Percentiles rank a stretch among this genome's conserved stretches.
Evolutionary conservation across 2,797 vertebrate species (phyloP).

Genomic region (Lemur catta): DNA sequence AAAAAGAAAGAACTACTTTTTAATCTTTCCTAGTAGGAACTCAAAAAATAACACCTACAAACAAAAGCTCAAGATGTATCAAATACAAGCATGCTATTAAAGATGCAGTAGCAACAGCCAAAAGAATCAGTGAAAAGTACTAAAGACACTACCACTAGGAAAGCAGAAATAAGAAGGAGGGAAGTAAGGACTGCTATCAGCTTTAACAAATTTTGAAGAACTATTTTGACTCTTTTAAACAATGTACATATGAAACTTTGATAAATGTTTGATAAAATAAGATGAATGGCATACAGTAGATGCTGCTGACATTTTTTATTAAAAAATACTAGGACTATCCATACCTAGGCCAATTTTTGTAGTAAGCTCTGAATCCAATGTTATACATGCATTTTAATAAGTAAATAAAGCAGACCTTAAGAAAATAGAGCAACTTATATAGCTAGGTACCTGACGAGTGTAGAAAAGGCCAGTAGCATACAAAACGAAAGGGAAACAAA

Average conservation of each 20-base stretch:
- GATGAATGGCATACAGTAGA: background rate
- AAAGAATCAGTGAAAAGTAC: background rate
- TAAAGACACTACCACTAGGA: background rate
- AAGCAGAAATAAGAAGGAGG: background rate
- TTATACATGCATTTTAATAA: background rate
- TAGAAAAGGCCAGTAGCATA: slow-evolving; percentile 97
- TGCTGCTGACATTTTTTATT: background rate
- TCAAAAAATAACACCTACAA: slow-evolving; percentile 7
- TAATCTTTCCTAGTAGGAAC: background rate
- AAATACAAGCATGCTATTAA: background rate
- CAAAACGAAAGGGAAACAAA: slow-evolving; percentile 98
- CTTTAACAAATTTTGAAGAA: background rate
- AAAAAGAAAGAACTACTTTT: background rate
- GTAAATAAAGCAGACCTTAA: background rate
- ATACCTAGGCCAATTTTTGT: background rate
- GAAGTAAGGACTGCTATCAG: background rate
- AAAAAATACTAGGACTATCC: background rate
- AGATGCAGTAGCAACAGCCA: background rate
- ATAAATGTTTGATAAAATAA: background rate
- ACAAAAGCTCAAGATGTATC: background rate
- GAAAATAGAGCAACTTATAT: background rate
- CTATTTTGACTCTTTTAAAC: slow-evolving; percentile 4
- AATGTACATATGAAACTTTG: background rate
- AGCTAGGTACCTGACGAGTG: slow-evolving; percentile 92
- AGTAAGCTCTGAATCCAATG: background rate